Base-by-base conservation (phyloP, 2,888 invertebrate species). In the Electrophaes corylata region DNA sequence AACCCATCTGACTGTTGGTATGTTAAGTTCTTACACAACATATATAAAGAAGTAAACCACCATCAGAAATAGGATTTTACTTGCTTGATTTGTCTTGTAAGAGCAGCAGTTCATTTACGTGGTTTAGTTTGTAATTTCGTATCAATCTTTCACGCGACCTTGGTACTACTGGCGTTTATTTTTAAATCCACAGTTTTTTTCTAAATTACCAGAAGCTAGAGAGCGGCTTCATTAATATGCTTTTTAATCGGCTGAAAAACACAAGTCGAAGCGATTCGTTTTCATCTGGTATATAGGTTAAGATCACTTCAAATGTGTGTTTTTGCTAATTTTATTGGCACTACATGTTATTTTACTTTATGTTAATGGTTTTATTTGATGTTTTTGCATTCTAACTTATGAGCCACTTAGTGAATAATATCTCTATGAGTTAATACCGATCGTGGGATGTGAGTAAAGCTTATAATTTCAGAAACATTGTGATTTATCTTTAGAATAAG, bases 141-240 rank as follows among this genome's bases (percentile, higher is more conserved):
- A 54, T 49, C 20, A 53, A 45, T 57, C 47, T 47, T 23, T 19
- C 39, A 47, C 14, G 43, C 43, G 54, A 54, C 61, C 61, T 61
- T 61, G 53, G 19, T 18, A 54, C 54, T 54, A 41, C 29, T 56
- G 12, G 45, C 16, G 52, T 31, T 56, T 61, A 61, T 61, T 61
- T 61, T 46, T 57, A 47, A 48, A 47, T 33, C 49, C 37, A 19
- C 29, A 37, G 33, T 41, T 50, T 44, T 41, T 43, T 43, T 40
- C 40, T 54, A 48, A 59, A 50, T 53, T 23, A 53, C 19, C 45
- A 48, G 58, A 16, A 29, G 37, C 37, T 53, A 40, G 33, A 35
- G 18, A 53, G 33, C 35, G 12, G 37, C 20, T 48, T 53, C 53
- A 48, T 54, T 54, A 58, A 58, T 58, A 49, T 59, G 41, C 54